Percentiles rank a stretch among this genome's conserved stretches.
Evolutionary conservation across 2,797 vertebrate species (phyloP).

Genomic region (Hemibagrus guttatus): DNA sequence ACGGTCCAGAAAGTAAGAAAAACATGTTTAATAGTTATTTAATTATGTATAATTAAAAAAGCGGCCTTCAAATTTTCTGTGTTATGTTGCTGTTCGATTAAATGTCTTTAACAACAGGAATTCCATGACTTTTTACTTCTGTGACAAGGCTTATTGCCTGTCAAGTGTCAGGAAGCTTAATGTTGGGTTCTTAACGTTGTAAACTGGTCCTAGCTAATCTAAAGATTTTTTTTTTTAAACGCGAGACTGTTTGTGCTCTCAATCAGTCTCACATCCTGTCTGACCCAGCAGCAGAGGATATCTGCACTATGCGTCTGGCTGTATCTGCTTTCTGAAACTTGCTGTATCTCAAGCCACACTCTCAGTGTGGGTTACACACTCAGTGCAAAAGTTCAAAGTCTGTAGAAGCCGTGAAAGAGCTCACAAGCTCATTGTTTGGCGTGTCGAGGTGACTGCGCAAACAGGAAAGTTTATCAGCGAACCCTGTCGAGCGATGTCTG

Average conservation of each 20-base stretch:
- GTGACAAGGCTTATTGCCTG: too few relatives aligned
- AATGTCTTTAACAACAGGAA: not conserved
- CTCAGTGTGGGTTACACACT: conserved; percentile 35
- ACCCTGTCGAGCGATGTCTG: conserved; percentile 8
- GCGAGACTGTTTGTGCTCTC: conserved; percentile 27
- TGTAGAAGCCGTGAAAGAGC: conserved; percentile 36
- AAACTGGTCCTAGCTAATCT: not conserved
- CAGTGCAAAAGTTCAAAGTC: conserved; percentile 46
- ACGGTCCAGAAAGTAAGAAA: not conserved
- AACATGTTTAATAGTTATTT: not conserved
- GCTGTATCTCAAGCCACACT: conserved; percentile 37
- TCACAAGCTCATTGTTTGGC: conserved; percentile 28
- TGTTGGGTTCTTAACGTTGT: not conserved
- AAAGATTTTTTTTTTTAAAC: not conserved
- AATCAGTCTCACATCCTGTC: conserved; percentile 32
- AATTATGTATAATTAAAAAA: not conserved
- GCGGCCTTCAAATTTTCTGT: not conserved
- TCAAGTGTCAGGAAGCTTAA: not conserved
- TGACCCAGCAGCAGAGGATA: conserved; percentile 44
- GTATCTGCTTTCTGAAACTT: conserved; percentile 40
- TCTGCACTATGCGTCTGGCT: conserved; percentile 38
- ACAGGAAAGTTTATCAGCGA: conserved; percentile 40
- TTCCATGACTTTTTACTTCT: not conserved
- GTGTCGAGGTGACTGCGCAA: conserved; percentile 11
- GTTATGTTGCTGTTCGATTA: not conserved